Evolutionary conservation across 2,113 vertebrate genomes (phyloP).

Genomic region (Carlito syrichta): DNA sequence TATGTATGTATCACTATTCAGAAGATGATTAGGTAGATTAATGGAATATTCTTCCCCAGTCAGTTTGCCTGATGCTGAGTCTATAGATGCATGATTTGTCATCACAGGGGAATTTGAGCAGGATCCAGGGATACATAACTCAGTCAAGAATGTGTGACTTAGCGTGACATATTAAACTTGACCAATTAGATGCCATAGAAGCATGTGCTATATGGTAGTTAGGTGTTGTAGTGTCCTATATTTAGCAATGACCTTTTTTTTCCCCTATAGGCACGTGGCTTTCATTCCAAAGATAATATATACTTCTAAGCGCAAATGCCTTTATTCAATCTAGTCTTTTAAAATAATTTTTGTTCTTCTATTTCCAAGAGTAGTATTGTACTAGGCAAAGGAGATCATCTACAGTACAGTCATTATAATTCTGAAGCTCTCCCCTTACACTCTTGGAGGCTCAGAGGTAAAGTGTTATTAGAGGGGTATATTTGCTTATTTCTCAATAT

Average conservation of each 20-base stretch:
- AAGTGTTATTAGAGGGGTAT: rapidly evolving
- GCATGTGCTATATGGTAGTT: rapidly evolving
- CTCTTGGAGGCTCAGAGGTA: too few relatives aligned
- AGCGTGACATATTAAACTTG: neutral
- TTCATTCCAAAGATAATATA: neutral
- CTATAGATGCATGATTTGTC: neutral
- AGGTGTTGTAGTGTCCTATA: too few relatives aligned
- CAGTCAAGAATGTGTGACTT: neutral
- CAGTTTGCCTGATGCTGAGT: neutral
- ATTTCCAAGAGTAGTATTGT: neutral
- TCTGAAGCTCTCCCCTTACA: rapidly evolving
- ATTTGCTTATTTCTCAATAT: neutral
- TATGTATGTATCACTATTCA: neutral
- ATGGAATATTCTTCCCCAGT: neutral
- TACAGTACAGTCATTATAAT: rapidly evolving
- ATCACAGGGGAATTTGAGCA: neutral
- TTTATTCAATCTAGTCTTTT: neutral
- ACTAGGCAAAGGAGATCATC: rapidly evolving
- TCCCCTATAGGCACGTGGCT: neutral
- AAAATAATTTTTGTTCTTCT: neutral
- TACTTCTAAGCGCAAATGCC: neutral
- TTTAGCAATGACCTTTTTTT: neutral
- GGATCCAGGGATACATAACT: neutral
- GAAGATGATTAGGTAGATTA: neutral
- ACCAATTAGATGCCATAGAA: neutral